A percentile compares a stretch with the other conserved stretches of the same genome.
These are phyloP conservation scores for Tachypleus tridentatus DNA, from an alignment of 1,140 invertebrate species.

Conservation along the genomic window DNA sequence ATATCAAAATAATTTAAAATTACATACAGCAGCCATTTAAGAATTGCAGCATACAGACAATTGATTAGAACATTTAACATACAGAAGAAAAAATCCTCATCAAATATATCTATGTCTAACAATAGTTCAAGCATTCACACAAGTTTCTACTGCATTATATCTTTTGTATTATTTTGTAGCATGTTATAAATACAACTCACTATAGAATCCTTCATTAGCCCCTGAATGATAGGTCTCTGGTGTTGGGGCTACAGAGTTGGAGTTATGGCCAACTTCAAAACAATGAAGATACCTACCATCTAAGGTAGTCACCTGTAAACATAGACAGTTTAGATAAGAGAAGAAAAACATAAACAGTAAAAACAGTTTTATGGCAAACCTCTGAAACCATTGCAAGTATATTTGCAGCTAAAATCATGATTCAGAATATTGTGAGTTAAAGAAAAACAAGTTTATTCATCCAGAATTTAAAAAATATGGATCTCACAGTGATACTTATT, in stretches of 20 bases:
- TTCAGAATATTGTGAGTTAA: not conserved
- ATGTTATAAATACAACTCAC: conserved; percentile 26
- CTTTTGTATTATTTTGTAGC: too few relatives aligned
- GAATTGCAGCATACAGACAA: too few relatives aligned
- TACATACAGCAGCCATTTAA: too few relatives aligned
- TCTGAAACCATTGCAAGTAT: not conserved
- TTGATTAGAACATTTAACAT: too few relatives aligned
- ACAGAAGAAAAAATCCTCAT: too few relatives aligned
- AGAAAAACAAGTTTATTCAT: not conserved
- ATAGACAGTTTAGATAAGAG: not conserved
- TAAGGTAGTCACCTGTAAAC: conserved; percentile 32
- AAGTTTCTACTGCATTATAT: too few relatives aligned
- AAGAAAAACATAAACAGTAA: not conserved
- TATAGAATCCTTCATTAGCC: conserved; percentile 37
- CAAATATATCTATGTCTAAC: too few relatives aligned
- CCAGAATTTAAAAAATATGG: too few relatives aligned
- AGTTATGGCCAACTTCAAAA: conserved; percentile 37
- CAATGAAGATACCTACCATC: conserved; percentile 37
- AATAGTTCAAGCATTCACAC: too few relatives aligned
- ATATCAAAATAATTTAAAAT: too few relatives aligned
- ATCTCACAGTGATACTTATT: too few relatives aligned
- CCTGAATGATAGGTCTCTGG: conserved; percentile 37
- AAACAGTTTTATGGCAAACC: not conserved
- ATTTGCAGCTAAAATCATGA: not conserved
- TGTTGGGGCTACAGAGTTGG: conserved; percentile 38